Conservation (phyloP, 2,797 vertebrate species). For the Harpagifer antarcticus region DNA sequence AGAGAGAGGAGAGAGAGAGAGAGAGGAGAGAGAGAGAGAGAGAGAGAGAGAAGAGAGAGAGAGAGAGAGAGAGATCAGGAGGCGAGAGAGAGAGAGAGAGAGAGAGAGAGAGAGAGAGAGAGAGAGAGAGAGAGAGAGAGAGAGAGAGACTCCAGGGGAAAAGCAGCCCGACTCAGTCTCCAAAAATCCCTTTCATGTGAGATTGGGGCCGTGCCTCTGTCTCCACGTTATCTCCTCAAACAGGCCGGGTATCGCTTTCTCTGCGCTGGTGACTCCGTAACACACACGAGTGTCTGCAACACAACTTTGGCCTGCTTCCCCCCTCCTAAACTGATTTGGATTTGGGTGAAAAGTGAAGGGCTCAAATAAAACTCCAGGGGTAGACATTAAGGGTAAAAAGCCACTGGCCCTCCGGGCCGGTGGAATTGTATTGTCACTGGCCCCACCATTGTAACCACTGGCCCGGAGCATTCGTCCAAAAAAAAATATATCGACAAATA, state of each 20-base stretch:
- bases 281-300: conserved; percentile 49
- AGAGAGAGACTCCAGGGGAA: conserved; percentile 55
- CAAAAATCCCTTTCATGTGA: conserved; percentile 74
- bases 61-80: too few species aligned
- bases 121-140: conserved; percentile 8
- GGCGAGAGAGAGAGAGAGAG: too few species aligned
- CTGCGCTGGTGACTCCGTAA: conserved; percentile 42
- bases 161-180: conserved; percentile 59
- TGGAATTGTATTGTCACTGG: too few species aligned
- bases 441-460: too few species aligned
- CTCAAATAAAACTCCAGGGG: neutral
- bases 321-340: conserved; percentile 22
- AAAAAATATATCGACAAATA: too few species aligned
- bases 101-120: too few species aligned
- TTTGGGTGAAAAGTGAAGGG: conserved; percentile 6
- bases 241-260: conserved; percentile 66
- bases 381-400: too few species aligned
- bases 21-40: too few species aligned
- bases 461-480: too few species aligned
- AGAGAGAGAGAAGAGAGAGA: conserved; percentile 15
- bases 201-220: conserved; percentile 58
- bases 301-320: conserved; percentile 53
- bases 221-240: conserved; percentile 69
- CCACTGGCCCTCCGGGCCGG: too few species aligned
- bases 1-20: too few species aligned